Base-by-base conservation (phyloP, 2,888 invertebrate species). In the Philhelius pedissequus region DNA sequence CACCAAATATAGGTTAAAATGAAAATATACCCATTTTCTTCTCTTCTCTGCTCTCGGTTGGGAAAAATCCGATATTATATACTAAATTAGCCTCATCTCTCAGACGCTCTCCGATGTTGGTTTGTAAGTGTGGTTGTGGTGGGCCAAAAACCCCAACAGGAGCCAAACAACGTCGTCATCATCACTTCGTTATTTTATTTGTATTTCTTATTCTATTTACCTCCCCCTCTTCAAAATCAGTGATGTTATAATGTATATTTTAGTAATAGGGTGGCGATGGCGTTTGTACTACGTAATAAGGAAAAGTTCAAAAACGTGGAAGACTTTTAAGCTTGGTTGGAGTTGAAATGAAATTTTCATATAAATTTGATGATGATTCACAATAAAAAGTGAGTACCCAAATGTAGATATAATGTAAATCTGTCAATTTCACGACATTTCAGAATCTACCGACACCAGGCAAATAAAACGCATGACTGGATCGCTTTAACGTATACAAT, bases 1-100 rank as follows among this genome's bases (percentile, higher is more conserved):
- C 62, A 78, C 64, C 69, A 66, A 84, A 84, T 84, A 84, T 84
- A 84, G 84, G 84, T 84, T 84, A 84, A 84, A 84, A 80, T 84
- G 84, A 84, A 84, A 84, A 84, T 84, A 84, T 84, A 80, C 71
- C 80, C 76, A 84, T 79, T 68, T 84, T 80, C 43, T 43, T 40
- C 60, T 60, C 84, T 76, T 60, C 84, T 76, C 56, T 80, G 66
- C 84, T 76, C 75, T 84, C 68, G 40, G 38, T 52, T 70, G 25
- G 56, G 79, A 84, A 84, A 84, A 84, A 84, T 80, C 71, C 80
- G 76, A 80, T 84, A 80, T 62, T 79, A 80, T 84, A 80, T 80
- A 84, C 71, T 48, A 68, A 80, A 84, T 80, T 84, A 75, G 84
- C 84, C 84, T 84, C 75, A 84, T 84, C 80, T 84, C 84, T 84